Base-by-base conservation (phyloP, 2,888 invertebrate genomes). In the Nymphalis polychloros region DNA sequence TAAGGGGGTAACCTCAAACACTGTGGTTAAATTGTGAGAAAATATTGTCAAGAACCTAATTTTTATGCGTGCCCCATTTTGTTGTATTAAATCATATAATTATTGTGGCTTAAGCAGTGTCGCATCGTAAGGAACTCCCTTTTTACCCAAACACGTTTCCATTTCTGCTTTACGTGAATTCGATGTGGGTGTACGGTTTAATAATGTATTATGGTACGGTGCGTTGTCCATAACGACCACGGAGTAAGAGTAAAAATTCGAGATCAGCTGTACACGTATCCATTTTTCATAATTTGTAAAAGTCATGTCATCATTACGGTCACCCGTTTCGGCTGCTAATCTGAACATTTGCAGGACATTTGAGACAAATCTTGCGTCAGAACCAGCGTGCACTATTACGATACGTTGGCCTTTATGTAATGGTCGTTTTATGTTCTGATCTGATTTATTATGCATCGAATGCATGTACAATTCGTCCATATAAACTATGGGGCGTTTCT, bases 161-260 rank as follows among this genome's bases (percentile, higher is more conserved):
- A 77, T 76, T 1, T 73, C 74, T 27, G 68, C 59, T 73, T 76
- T 76, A 19, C 63, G 71, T 8, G 72, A 52, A 67, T 70, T 75
- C 0, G 74, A 71, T 0, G 71, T 74, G 4, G 77, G 76, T 46
- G 72, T 69, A 17, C 20, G 6, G 53, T 75, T 73, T 8, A 20
- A 64, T 53, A 70, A 27, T 66, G 71, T 74, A 57, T 78, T 79
- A 52, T 80, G 79, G 66, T 79, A 79, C 0, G 78, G 57, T 0
- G 77, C 78, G 67, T 80, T 78, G 46, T 77, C 72, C 16, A 77
- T 46, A 27, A 78, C 76, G 17, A 79, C 63, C 13, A 77, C 73
- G 52, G 79, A 74, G 52, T 72, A 75, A 6, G 69, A 63, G 16
- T 73, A 72, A 1, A 81, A 10, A 61, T 55, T 61, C 2, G 66